These are phyloP conservation scores for Ephialtes manifestator DNA, from an alignment of 2,888 invertebrate species.

Conservation along the genomic window DNA sequence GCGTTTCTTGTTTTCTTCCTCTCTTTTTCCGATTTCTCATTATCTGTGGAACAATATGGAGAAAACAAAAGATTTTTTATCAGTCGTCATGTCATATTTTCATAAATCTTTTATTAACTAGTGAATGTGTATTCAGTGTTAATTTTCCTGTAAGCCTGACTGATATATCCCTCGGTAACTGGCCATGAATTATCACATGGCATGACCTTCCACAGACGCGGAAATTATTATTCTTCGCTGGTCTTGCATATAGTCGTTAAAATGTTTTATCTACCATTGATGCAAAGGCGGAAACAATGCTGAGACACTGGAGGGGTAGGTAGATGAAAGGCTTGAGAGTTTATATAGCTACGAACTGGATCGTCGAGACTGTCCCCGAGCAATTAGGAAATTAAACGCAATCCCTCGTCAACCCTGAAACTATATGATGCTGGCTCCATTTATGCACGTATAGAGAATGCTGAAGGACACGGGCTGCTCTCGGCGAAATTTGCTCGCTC, in stretches of 20 bases:
- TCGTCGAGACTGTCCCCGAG: slow-evolving; percentile 30
- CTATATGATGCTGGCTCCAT: neutral
- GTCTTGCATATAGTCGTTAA: neutral
- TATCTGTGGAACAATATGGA: neutral
- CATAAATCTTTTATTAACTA: neutral
- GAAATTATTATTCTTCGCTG: slow-evolving; percentile 10
- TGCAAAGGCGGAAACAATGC: neutral
- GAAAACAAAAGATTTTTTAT: slow-evolving; percentile 8
- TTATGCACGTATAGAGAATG: neutral
- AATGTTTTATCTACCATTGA: neutral
- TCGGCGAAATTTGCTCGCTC: slow-evolving; percentile 32
- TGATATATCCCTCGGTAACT: neutral
- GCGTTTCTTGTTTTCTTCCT: slow-evolving; percentile 12
- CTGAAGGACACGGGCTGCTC: slow-evolving; percentile 27
- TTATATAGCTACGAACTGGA: neutral
- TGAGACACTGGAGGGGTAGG: neutral
- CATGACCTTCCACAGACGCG: neutral
- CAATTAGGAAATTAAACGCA: slow-evolving; percentile 57
- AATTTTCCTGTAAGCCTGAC: neutral
- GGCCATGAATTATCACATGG: slow-evolving; percentile 12
- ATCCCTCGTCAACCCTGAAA: slow-evolving; percentile 40
- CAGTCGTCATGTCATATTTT: neutral
- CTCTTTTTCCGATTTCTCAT: neutral
- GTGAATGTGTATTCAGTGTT: neutral
- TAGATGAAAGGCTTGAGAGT: neutral